Evolutionary conservation across 2,113 vertebrate species (phyloP), one percentile per base, ranked within the genome.

Genomic region (Haliaeetus leucogaster): DNA sequence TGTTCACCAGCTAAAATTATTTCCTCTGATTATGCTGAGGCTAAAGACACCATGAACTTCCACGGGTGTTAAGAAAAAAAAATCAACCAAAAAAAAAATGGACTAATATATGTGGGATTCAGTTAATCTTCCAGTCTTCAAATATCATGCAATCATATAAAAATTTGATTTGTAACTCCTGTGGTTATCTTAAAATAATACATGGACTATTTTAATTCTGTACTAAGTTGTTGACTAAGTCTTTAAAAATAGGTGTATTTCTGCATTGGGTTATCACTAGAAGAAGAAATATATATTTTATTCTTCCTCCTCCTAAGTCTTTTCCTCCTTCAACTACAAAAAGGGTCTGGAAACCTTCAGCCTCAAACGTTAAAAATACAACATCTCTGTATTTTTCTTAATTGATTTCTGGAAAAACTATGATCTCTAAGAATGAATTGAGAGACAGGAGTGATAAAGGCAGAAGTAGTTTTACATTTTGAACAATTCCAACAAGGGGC

Each of bases 391-490:
- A 76, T 93, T 95, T 95, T 94, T 94, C 92, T 93, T 95, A 97
- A 97, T 94, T 97, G 95, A 95, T 94, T 95, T 97, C 82, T 96
- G 86, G 83, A 84, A 91, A 92, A 97, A 74, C 84, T 88, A 27
- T 88, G 92, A 91, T 97, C 92, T 96, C 91, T 95, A 65, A 96
- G 81, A 96, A 93, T 96, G 86, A 95, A 85, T 91, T 95, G 94
- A 96, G 86, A 97, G 95, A 97, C 97, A 96, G 81, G 53, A 95
- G 7, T 61, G 38, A 95, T 95, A 95, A 96, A 96, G 86, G 74
- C 95, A 97, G 86, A 94, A 94, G 77, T 90, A 96, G 93, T 97
- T 96, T 97, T 97, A 96, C 96, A 97, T 97, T 96, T 96, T 96
- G 88, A 97, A 96, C 91, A 97, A 96, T 97, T 97, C 91, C 93